Conservation (phyloP, 1,140 invertebrate species). For the Caenorhabditis briggsae region DNA sequence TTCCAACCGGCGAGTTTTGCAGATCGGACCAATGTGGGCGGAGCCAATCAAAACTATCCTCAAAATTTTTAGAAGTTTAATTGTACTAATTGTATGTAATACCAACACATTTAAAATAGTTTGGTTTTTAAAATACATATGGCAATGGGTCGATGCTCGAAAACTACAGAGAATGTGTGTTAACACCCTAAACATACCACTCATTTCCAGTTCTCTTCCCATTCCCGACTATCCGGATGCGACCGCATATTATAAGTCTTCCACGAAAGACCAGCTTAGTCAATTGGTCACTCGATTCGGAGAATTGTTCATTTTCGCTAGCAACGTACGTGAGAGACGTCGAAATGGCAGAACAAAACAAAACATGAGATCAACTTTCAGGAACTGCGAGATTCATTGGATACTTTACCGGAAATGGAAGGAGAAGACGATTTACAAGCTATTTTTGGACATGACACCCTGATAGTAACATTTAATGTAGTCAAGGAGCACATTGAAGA, state of each 20-base stretch:
- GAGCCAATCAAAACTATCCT: too few species aligned
- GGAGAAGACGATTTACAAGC: constrained; percentile 47
- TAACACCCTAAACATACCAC: not conserved
- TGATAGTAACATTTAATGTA: constrained; percentile 25
- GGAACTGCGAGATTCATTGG: constrained; percentile 22
- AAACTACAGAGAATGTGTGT: too few species aligned
- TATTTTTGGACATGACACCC: constrained; percentile 41
- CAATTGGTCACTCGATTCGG: constrained; percentile 53
- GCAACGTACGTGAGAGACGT: constrained; percentile 29
- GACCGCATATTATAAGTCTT: constrained; percentile 60
- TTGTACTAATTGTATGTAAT: too few species aligned
- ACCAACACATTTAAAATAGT: too few species aligned
- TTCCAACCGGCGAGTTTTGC: too few species aligned
- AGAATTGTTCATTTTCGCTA: constrained; percentile 44
- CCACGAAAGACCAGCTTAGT: constrained; percentile 55
- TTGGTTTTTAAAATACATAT: too few species aligned
- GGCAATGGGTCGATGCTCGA: too few species aligned
- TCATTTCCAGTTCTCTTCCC: constrained; percentile 54
- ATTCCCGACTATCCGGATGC: constrained; percentile 64
- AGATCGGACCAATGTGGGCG: too few species aligned
- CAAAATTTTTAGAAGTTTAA: too few species aligned
- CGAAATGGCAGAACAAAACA: not conserved
- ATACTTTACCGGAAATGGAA: constrained; percentile 48
- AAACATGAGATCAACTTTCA: constrained; percentile 55
- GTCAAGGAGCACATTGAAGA: constrained; percentile 34